Evolutionary conservation across 2,113 vertebrate species (phyloP).

Genomic region (Malurus alboscapulatus): DNA sequence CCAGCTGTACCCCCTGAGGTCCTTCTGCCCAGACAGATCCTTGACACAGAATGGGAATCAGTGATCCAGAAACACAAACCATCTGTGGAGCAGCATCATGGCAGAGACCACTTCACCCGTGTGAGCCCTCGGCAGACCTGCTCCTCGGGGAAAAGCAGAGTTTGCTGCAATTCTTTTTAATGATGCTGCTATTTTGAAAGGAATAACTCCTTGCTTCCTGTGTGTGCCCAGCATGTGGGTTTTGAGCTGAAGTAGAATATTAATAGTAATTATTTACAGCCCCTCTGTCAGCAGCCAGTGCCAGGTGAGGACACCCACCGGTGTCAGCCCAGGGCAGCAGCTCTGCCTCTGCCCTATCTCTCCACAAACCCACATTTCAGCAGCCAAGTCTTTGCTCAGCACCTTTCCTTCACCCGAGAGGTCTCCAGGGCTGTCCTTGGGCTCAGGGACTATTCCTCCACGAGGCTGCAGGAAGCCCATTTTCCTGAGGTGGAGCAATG

Average conservation of each 20-base stretch:
- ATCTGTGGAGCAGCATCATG: not conserved
- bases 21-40: not conserved
- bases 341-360: not conserved
- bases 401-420: not conserved
- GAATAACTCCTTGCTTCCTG: not conserved
- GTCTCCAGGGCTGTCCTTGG: not conserved
- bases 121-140: not conserved
- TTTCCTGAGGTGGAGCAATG: accelerated
- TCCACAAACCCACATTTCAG: not conserved
- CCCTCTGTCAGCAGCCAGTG: not conserved
- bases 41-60: not conserved
- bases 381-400: not conserved
- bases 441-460: not conserved
- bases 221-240: not conserved
- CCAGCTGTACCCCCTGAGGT: not conserved
- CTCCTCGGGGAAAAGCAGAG: not conserved
- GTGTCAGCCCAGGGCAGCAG: not conserved
- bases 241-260: not conserved
- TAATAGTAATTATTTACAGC: not conserved
- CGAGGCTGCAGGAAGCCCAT: not conserved
- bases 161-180: not conserved
- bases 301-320: not conserved
- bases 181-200: not conserved
- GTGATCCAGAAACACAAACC: not conserved
- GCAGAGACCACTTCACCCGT: not conserved